These are phyloP conservation scores for Ectobius pallidus DNA, from an alignment of 2,888 invertebrate genomes.

Conservation along the genomic window DNA sequence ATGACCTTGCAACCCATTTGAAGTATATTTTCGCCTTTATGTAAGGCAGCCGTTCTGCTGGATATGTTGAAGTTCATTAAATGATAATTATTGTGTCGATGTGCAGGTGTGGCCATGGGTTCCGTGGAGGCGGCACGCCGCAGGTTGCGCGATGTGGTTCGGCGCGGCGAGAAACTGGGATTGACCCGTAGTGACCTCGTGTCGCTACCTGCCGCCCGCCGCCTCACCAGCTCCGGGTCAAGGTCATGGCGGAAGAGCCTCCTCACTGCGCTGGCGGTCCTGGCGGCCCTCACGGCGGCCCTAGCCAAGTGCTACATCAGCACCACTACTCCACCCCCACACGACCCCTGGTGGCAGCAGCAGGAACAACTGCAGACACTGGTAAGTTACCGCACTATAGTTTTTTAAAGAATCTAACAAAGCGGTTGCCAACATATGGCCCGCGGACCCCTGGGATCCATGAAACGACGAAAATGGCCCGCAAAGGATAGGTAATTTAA, in stretches of 20 bases:
- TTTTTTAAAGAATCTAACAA: too few relatives aligned
- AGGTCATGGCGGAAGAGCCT: not conserved
- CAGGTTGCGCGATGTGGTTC: constrained; percentile 11
- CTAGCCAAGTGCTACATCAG: not conserved
- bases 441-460: too few relatives aligned
- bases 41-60: too few relatives aligned
- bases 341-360: constrained; percentile 19
- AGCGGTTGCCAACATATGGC: too few relatives aligned
- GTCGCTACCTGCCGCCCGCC: not conserved
- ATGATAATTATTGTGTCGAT: too few relatives aligned
- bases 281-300: not conserved
- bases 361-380: constrained; percentile 16
- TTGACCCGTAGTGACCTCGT: constrained; percentile 10
- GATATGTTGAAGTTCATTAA: too few relatives aligned
- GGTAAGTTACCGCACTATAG: too few relatives aligned
- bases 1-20: too few relatives aligned
- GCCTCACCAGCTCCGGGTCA: not conserved
- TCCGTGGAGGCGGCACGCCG: constrained; percentile 2
- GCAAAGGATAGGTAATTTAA: too few relatives aligned
- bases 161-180: constrained; percentile 20
- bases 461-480: too few relatives aligned
- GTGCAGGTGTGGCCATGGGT: not conserved
- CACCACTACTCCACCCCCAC: not conserved
- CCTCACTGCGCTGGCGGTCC: not conserved
- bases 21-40: too few relatives aligned